Evolutionary conservation across 1,140 invertebrate species (phyloP), one percentile per base, ranked within the genome.

Genomic region (Temnothorax curvispinosus): DNA sequence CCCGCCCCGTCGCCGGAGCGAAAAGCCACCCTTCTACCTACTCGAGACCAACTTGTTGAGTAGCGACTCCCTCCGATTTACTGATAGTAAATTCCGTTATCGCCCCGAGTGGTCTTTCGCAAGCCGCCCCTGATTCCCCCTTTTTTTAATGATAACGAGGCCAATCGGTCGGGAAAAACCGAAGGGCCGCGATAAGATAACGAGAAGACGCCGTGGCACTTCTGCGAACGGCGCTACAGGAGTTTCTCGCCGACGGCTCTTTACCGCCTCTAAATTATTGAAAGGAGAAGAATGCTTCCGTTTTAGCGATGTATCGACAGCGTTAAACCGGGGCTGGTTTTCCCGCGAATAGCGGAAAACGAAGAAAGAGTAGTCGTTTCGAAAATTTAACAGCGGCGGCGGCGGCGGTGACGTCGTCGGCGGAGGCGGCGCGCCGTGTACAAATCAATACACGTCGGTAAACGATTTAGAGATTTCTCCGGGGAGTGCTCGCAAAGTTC

Each of bases 81-180:
- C 62, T 78, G 47, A 85, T 65, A 85, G 47, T 78, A 85, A 85
- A 76, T 85, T 85, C 58, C 35, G 82, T 85, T 85, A 85, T 85
- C 82, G 74, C 18, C 9, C n/a, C 35, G 50, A 62, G 47, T 64
- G 60, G 27, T 41, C 60, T 78, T 56, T 78, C 44, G 44, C 47
- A 35, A 65, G 47, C 38, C 74, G 5, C 6, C 1, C 35, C 18
- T 44, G 74, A 78, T 85, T 78, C 13, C 27, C 27, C 35, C 18
- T 13, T 64, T 85, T 77, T 85, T 77, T 77, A 54, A 85, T 35
- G 72, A 77, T 85, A 65, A 85, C 82, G 74, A 85, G 74, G 5
- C 32, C 47, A 60, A 85, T 85, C 27, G 58, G 44, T 32, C 41
- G 27, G 35, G 35, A 54, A 32, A 47, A 65, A 78, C n/a, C 58